These are phyloP conservation scores for Enteromius mattozi DNA, from an alignment of 2,797 vertebrate genomes.

Conservation along the genomic window DNA sequence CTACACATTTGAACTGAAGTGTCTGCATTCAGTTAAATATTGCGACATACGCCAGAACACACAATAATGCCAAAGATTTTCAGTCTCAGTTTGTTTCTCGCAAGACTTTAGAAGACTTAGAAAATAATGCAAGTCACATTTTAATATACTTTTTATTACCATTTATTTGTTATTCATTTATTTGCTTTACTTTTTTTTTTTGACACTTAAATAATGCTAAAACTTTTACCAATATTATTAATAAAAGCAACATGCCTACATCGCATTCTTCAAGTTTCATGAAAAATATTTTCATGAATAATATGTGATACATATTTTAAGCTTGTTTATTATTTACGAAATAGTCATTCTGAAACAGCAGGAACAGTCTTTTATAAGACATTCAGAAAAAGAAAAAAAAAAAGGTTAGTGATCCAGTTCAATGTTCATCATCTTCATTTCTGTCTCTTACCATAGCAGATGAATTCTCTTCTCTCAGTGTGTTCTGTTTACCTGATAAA, in stretches of 20 bases:
- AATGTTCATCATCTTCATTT: background rate
- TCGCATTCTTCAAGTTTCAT: background rate
- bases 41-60: too few relatives aligned
- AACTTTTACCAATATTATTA: background rate
- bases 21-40: background rate
- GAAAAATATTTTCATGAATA: background rate
- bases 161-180: background rate
- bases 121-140: background rate
- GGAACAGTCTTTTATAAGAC: too few relatives aligned
- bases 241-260: too few relatives aligned
- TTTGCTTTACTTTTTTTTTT: background rate
- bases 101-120: too few relatives aligned
- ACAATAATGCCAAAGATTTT: too few relatives aligned
- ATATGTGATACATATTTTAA: background rate
- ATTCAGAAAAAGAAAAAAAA: background rate
- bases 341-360: background rate
- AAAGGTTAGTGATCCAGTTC: background rate
- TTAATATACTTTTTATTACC: background rate
- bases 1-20: background rate
- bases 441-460: background rate
- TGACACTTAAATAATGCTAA: background rate
- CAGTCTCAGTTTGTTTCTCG: too few relatives aligned
- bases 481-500: slow-evolving; percentile 18
- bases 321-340: background rate
- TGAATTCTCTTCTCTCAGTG: background rate